Conservation (phyloP, 2,113 vertebrate species). For the Bujurquina vittata region DNA sequence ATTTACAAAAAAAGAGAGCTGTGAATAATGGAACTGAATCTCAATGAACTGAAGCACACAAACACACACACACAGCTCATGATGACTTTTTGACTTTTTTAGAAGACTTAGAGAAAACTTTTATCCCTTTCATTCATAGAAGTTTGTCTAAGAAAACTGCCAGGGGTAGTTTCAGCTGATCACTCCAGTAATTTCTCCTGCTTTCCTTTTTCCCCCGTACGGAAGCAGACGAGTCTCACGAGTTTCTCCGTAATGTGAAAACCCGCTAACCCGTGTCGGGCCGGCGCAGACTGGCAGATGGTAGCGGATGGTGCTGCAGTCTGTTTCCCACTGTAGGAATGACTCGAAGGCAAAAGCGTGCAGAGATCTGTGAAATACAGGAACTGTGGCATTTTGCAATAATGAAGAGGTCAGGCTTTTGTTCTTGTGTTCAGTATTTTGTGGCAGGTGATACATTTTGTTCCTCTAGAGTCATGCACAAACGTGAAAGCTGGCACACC, state of each 20-base stretch:
- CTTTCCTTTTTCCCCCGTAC: neutral
- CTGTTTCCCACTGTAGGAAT: slow-evolving; percentile 35
- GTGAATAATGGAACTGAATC: too few relatives aligned
- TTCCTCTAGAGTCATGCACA: neutral
- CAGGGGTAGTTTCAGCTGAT: neutral
- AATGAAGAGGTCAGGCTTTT: neutral
- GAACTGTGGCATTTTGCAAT: slow-evolving; percentile 23
- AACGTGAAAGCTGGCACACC: neutral
- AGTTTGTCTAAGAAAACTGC: neutral
- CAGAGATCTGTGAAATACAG: slow-evolving; percentile 35
- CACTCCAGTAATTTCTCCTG: neutral
- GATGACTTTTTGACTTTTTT: neutral
- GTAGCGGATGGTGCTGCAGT: slow-evolving; percentile 22
- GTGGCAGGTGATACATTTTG: neutral
- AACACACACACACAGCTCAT: neutral
- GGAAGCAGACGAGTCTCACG: neutral
- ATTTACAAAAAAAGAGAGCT: too few relatives aligned
- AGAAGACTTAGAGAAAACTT: slow-evolving; percentile 1
- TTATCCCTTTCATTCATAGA: neutral
- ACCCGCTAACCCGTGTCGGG: slow-evolving; percentile 25
- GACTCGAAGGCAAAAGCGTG: slow-evolving; percentile 22
- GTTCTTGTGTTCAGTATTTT: neutral
- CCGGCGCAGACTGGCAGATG: slow-evolving; percentile 32
- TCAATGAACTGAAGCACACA: too few relatives aligned
- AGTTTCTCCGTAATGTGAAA: slow-evolving; percentile 20